Evolutionary conservation across 2,797 vertebrate species (phyloP).

Genomic region (Pteropus rufus): DNA sequence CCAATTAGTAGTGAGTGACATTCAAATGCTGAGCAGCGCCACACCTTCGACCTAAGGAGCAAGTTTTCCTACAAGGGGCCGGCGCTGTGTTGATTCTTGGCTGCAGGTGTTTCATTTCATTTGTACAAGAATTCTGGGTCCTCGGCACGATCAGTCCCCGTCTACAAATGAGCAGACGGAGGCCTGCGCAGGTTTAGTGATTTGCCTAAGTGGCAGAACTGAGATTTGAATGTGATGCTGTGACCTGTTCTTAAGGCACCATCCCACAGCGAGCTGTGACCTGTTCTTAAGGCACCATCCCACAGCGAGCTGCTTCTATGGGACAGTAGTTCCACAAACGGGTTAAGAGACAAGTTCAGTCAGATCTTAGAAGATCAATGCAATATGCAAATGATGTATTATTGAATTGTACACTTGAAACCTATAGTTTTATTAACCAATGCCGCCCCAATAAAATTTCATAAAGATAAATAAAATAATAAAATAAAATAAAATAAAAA

Average conservation of each 20-base stretch:
- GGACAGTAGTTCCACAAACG: neutral
- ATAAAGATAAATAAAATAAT: no score
- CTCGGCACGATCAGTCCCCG: no score
- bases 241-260: neutral
- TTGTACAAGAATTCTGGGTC: neutral
- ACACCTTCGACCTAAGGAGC: neutral
- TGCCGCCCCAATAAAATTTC: no score
- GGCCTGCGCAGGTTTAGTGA: no score
- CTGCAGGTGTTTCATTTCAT: neutral
- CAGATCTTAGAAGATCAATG: no score
- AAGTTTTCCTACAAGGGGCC: neutral
- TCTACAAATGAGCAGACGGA: neutral
- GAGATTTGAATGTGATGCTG: neutral
- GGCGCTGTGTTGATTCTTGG: neutral
- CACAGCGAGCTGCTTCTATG: accelerated
- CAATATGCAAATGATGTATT: no score
- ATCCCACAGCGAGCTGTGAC: no score
- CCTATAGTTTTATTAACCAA: no score
- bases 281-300: neutral
- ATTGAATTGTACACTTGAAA: no score
- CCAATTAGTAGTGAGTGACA: neutral
- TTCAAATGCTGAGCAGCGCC: neutral
- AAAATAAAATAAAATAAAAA: no score
- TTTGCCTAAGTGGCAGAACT: neutral
- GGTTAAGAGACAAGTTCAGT: neutral